Percentiles rank a stretch among this genome's conserved stretches.
Evolutionary conservation across 2,797 vertebrate species (phyloP).

Genomic region (Lagodon rhomboides): DNA sequence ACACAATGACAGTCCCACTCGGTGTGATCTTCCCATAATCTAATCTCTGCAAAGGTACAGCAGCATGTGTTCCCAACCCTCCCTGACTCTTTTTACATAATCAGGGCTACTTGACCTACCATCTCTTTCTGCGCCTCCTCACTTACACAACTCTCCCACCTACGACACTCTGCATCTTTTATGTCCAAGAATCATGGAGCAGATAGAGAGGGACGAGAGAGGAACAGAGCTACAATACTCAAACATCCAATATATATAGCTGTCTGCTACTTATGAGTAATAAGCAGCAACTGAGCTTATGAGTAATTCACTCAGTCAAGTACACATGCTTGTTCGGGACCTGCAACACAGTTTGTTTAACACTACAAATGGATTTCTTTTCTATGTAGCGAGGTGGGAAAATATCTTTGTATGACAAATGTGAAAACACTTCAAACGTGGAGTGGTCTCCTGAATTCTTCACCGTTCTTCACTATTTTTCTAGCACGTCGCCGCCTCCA

Average conservation of each 20-base stretch:
- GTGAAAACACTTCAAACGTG: conserved; percentile 4
- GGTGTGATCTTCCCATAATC: conserved; percentile 53
- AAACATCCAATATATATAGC: conserved; percentile 49
- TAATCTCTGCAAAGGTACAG: conserved; percentile 59
- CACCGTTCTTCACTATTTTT: neutral
- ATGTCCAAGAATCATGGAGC: conserved; percentile 71
- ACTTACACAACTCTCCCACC: conserved; percentile 83
- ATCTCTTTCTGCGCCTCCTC: conserved; percentile 77
- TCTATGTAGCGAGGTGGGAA: neutral
- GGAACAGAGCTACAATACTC: conserved; percentile 40
- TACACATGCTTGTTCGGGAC: conserved; percentile 41
- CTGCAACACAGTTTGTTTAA: conserved; percentile 23
- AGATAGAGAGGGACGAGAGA: conserved; percentile 24
- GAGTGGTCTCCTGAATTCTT: neutral
- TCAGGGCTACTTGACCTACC: conserved; percentile 74
- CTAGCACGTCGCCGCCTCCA: neutral
- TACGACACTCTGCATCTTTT: conserved; percentile 76
- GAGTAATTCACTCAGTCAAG: conserved; percentile 66
- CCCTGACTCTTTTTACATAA: conserved; percentile 79
- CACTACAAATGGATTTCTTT: conserved; percentile 17
- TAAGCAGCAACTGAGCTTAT: conserved; percentile 47
- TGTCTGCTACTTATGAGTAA: conserved; percentile 67
- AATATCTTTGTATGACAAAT: conserved; percentile 6
- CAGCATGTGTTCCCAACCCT: conserved; percentile 66
- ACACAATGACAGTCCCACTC: conserved; percentile 36